These are phyloP conservation scores for Amphiduros pacificus DNA, from an alignment of 2,888 invertebrate species.

Conservation along the genomic window DNA sequence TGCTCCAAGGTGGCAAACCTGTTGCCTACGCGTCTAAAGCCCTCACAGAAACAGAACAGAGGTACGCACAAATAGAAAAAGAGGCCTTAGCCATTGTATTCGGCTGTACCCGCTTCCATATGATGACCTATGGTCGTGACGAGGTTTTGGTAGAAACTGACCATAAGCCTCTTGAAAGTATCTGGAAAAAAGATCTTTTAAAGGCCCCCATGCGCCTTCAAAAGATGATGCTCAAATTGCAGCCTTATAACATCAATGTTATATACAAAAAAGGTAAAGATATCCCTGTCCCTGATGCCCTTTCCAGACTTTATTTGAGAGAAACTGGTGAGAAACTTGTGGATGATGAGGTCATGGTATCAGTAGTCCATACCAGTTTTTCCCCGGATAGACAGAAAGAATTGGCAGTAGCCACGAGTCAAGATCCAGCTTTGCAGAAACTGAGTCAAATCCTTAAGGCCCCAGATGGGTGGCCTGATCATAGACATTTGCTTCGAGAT, in stretches of 20 bases:
- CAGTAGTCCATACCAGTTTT: background rate
- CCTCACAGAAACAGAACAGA: conserved; percentile 8
- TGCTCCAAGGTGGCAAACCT: conserved; percentile 20
- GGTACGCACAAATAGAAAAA: conserved; percentile 11
- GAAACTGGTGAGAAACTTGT: background rate
- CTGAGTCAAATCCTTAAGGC: no score
- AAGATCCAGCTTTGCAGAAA: background rate
- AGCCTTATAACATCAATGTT: conserved; percentile 15
- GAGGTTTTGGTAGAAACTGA: conserved; percentile 19
- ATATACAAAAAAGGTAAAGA: conserved; percentile 1
- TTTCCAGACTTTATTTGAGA: background rate
- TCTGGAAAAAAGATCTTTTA: conserved; percentile 26
- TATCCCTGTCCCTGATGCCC: conserved; percentile 4
- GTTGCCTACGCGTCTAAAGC: conserved; percentile 29
- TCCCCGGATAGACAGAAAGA: conserved; percentile 5
- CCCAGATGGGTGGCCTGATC: background rate
- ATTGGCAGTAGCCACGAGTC: background rate
- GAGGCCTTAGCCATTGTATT: background rate
- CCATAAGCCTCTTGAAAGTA: conserved; percentile 32
- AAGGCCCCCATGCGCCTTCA: conserved; percentile 30
- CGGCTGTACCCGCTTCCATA: conserved; percentile 3
- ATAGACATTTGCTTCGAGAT: background rate
- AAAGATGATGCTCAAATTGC: conserved; percentile 32
- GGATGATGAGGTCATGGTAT: no score
- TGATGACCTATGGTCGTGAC: conserved; percentile 7